These are phyloP conservation scores for Cephus rjabovi DNA, from an alignment of 2,888 invertebrate genomes.

Conservation along the genomic window DNA sequence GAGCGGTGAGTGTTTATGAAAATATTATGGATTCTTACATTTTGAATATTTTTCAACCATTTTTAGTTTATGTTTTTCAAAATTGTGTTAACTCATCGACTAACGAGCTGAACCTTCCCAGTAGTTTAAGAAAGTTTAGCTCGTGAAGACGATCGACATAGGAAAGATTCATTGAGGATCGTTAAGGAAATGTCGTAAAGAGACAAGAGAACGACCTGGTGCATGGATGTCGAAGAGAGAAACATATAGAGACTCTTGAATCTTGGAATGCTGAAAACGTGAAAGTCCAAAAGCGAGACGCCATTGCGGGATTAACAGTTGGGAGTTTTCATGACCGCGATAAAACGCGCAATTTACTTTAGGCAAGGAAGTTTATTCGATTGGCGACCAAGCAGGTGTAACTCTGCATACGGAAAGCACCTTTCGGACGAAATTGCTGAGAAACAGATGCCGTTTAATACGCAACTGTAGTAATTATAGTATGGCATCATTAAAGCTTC, in stretches of 20 bases:
- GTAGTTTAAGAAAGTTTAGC: not conserved
- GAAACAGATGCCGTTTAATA: not conserved
- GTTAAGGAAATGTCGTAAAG: not conserved
- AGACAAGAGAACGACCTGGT: not conserved
- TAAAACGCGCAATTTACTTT: not conserved
- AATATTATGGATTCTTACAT: not conserved
- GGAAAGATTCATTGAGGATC: not conserved
- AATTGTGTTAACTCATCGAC: not conserved
- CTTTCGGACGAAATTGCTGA: not conserved
- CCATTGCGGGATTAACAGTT: not conserved
- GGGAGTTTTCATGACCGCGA: not conserved
- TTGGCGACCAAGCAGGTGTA: not conserved
- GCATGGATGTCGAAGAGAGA: not conserved
- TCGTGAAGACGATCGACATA: not conserved
- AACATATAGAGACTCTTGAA: not conserved
- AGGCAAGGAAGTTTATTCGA: not conserved
- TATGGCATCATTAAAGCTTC: not conserved
- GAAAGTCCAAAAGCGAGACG: not conserved
- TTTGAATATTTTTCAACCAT: too few species aligned
- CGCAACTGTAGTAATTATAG: not conserved
- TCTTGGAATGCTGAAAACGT: not conserved
- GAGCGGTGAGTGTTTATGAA: constrained; percentile 52
- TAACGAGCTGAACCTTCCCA: too few species aligned
- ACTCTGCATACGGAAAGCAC: not conserved
- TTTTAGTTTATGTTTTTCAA: not conserved